Evolutionary conservation across 2,797 vertebrate species (phyloP).

Genomic region (Sebastes reedi): DNA sequence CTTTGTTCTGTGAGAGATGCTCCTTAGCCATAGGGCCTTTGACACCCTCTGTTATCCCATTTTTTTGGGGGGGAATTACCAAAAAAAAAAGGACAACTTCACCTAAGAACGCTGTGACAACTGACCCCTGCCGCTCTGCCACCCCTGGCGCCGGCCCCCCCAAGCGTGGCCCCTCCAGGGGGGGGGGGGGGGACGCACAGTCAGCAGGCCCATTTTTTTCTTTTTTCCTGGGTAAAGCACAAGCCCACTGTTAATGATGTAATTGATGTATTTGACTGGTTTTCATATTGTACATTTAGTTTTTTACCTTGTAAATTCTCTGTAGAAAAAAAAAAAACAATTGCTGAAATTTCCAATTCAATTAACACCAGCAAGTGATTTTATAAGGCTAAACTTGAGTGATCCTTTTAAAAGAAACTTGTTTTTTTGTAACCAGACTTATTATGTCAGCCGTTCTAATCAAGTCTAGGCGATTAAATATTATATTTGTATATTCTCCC

Average conservation of each 20-base stretch:
- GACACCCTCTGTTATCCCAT: constrained; percentile 58
- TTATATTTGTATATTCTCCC: constrained; percentile 69
- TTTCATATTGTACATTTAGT: constrained; percentile 91
- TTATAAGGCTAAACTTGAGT: constrained; percentile 86
- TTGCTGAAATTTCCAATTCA: constrained; percentile 90
- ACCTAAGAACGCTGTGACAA: constrained; percentile 80
- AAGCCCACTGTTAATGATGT: constrained; percentile 96
- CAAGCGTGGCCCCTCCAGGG: constrained; percentile 24
- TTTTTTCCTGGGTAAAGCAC: constrained; percentile 87
- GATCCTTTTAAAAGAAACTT: constrained; percentile 68
- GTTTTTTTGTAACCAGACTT: constrained; percentile 73
- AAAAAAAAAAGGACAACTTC: constrained; percentile 74
- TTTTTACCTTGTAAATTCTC: constrained; percentile 99
- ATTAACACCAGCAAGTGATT: constrained; percentile 95
- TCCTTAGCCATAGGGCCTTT: constrained; percentile 71
- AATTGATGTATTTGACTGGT: constrained; percentile 93
- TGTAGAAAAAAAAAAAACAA: constrained; percentile 85
- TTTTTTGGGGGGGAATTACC: constrained; percentile 64
- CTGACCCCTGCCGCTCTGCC: constrained; percentile 69
- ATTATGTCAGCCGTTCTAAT: constrained; percentile 64
- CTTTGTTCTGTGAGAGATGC: constrained; percentile 65
- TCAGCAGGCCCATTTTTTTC: constrained; percentile 67
- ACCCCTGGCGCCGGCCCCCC: constrained; percentile 48
- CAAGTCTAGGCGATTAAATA: constrained; percentile 62
- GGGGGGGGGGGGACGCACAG: constrained; percentile 40